Percentiles rank a stretch among this genome's conserved stretches.
Conservation (phyloP, 2,888 invertebrate species). For the Drosophila mimetica region DNA sequence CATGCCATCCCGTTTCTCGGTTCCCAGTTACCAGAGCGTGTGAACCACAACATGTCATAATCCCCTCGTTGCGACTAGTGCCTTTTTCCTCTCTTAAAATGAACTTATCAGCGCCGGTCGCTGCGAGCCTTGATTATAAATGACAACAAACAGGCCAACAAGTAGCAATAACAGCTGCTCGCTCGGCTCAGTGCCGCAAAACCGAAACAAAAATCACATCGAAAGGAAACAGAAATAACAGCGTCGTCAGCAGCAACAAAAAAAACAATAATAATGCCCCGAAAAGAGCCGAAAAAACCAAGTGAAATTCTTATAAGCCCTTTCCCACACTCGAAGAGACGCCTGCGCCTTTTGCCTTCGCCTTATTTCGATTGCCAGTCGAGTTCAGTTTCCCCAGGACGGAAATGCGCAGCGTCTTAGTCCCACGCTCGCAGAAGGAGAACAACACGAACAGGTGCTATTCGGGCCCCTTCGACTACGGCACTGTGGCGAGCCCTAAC, state of each 20-base stretch:
- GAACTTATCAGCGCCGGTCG: conserved; percentile 71
- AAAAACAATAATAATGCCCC: conserved; percentile 52
- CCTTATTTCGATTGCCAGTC: conserved; percentile 8
- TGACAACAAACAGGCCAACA: conserved; percentile 76
- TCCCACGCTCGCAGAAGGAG: conserved; percentile 50
- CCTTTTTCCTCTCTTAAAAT: conserved; percentile 53
- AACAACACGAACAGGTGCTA: conserved; percentile 59
- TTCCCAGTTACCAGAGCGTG: conserved; percentile 52
- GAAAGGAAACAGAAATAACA: conserved; percentile 49
- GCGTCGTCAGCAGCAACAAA: conserved; percentile 35
- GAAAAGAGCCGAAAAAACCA: conserved; percentile 65
- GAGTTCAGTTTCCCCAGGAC: conserved; percentile 53
- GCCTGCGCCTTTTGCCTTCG: conserved; percentile 58
- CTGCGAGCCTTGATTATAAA: conserved; percentile 75
- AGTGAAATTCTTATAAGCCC: conserved; percentile 79
- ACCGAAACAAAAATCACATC: conserved; percentile 49
- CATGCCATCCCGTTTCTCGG: conserved; percentile 14
- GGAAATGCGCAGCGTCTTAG: conserved; percentile 76
- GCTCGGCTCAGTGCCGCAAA: conserved; percentile 33
- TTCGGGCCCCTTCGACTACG: conserved; percentile 60
- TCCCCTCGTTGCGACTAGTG: conserved; percentile 55
- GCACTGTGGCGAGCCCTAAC: conserved; percentile 53
- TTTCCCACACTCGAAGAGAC: conserved; percentile 76
- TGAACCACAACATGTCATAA: conserved; percentile 73
- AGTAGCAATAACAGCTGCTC: conserved; percentile 73